These are phyloP conservation scores for Sarcophaga bullata DNA, from an alignment of 1,140 invertebrate genomes.

Conservation along the genomic window DNA sequence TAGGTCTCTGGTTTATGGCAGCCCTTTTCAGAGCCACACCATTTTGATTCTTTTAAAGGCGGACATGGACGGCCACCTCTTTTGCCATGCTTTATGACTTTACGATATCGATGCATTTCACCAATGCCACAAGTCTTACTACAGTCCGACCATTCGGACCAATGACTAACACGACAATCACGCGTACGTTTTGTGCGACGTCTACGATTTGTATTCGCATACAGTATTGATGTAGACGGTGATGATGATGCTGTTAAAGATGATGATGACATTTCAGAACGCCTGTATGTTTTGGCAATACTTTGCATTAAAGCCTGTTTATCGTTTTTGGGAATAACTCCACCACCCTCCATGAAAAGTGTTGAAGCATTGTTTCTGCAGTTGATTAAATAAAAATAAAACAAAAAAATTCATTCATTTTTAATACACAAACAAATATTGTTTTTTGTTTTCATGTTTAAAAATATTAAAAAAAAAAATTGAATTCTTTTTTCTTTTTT, in stretches of 20 bases:
- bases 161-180: constrained; percentile 87
- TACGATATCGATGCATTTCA: constrained; percentile 81
- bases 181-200: constrained; percentile 68
- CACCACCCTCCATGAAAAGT: constrained; percentile 49
- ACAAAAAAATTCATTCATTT: background rate
- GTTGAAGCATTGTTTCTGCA: constrained; percentile 33
- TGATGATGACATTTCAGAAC: constrained; percentile 22
- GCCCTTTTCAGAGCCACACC: constrained; percentile 82
- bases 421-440: background rate
- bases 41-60: constrained; percentile 82
- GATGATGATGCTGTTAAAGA: background rate
- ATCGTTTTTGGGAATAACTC: constrained; percentile 73
- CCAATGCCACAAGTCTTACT: constrained; percentile 88
- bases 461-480: too few relatives aligned
- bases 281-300: constrained; percentile 69
- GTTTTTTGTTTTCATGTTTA: background rate
- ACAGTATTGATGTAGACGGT: constrained; percentile 28
- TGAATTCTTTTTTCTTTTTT: too few relatives aligned
- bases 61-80: constrained; percentile 83
- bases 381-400: background rate
- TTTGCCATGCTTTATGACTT: constrained; percentile 78
- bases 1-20: constrained; percentile 69
- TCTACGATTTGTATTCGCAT: constrained; percentile 39
- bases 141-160: constrained; percentile 87
- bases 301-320: constrained; percentile 79